phyloP scores from a whole-genome alignment of 2,888 invertebrate genomes.

The Entomobrya proxima region DNA sequence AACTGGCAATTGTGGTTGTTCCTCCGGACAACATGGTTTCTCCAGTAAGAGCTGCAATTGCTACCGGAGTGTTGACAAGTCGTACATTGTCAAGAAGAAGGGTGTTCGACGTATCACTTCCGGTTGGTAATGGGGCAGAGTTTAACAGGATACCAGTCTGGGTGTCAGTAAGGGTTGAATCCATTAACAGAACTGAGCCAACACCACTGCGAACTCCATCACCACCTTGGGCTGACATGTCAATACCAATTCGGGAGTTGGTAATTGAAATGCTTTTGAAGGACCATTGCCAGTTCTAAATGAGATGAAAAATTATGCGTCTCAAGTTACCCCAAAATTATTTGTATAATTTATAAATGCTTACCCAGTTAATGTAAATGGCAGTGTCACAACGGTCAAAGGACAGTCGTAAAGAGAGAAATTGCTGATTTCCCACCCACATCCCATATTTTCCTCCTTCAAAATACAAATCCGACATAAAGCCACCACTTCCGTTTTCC shows the following conservation, averaged over 20 bases:
- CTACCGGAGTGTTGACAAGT: slow-evolving; percentile 50
- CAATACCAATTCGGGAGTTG: slow-evolving; percentile 70
- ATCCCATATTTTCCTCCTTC: slow-evolving; percentile 70
- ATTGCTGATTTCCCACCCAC: slow-evolving; percentile 74
- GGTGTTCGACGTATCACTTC: slow-evolving; percentile 67
- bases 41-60: slow-evolving; percentile 48
- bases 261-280: slow-evolving; percentile 68
- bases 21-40: slow-evolving; percentile 57
- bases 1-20: slow-evolving; percentile 57
- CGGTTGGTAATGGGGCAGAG: slow-evolving; percentile 35
- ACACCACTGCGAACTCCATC: slow-evolving; percentile 50
- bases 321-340: slow-evolving; percentile 7
- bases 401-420: slow-evolving; percentile 65
- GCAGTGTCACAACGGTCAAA: slow-evolving; percentile 71
- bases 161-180: slow-evolving; percentile 68
- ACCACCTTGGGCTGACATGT: slow-evolving; percentile 55
- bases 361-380: slow-evolving; percentile 73
- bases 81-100: slow-evolving; percentile 71
- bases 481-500: slow-evolving; percentile 73
- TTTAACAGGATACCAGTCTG: slow-evolving; percentile 61
- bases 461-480: slow-evolving; percentile 72
- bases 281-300: slow-evolving; percentile 75
- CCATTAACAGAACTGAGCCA: slow-evolving; percentile 69
- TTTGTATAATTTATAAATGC: not conserved
- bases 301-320: not conserved